phyloP scores from a whole-genome alignment of 2,888 invertebrate species.

The Tiliacea aurago region DNA sequence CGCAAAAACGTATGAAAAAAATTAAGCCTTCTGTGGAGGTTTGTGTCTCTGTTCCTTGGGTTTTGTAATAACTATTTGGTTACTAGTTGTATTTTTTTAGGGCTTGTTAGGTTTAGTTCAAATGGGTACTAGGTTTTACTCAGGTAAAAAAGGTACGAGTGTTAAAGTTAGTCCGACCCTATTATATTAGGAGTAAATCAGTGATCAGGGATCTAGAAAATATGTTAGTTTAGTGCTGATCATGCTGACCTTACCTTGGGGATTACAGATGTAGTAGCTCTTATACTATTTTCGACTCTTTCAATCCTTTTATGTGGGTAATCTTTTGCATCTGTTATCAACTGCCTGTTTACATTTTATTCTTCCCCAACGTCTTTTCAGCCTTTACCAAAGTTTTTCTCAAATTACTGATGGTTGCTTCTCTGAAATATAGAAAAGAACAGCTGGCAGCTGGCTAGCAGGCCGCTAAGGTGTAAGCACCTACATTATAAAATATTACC shows the following conservation, averaged over 20 bases:
- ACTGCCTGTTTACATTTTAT: neutral
- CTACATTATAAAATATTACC: too few species aligned
- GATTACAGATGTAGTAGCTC: too few species aligned
- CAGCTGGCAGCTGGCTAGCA: too few species aligned
- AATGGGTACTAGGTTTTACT: slow-evolving; percentile 11
- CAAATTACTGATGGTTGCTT: neutral
- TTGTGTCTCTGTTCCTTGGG: slow-evolving; percentile 14
- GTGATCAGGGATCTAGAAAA: neutral
- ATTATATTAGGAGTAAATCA: neutral
- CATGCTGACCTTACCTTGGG: too few species aligned
- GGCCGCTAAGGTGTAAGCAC: too few species aligned
- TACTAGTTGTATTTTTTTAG: slow-evolving; percentile 11
- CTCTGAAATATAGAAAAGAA: neutral
- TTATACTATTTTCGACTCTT: neutral
- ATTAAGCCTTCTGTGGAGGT: slow-evolving; percentile 10
- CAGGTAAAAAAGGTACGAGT: neutral
- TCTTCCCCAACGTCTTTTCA: neutral
- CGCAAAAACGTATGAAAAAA: slow-evolving; percentile 41
- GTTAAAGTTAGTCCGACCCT: neutral
- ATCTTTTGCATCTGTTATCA: neutral
- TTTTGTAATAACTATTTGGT: slow-evolving; percentile 7
- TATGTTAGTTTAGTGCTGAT: neutral
- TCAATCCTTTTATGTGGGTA: neutral
- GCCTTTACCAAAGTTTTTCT: neutral
- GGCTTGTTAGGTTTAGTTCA: neutral